Evolutionary conservation across 2,888 invertebrate species (phyloP).

Genomic region (Periphyllus acericola): DNA sequence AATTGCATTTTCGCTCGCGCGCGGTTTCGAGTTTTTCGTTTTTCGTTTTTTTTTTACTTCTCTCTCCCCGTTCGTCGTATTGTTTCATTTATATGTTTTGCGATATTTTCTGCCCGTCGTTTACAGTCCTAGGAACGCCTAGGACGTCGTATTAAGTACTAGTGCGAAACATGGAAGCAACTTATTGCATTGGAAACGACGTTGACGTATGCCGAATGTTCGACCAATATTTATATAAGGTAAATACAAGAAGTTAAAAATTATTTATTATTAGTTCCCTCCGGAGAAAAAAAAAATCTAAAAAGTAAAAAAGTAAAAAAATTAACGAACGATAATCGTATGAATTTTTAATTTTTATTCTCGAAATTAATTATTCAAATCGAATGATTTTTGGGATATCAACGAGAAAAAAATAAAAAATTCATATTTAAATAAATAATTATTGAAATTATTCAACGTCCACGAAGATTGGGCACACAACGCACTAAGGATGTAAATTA

Average conservation of each 20-base stretch:
- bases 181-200: conserved; percentile 74
- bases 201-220: conserved; percentile 74
- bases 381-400: no score
- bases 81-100: conserved; percentile 51
- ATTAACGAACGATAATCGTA: background rate
- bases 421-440: conserved; percentile 18
- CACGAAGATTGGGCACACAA: background rate
- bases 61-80: background rate
- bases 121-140: conserved; percentile 58
- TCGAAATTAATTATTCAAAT: background rate
- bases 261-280: background rate
- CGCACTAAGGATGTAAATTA: conserved; percentile 43
- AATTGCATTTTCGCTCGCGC: background rate
- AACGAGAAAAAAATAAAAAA: background rate
- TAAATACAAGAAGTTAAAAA: conserved; percentile 64
- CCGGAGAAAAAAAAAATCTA: background rate
- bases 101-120: conserved; percentile 12
- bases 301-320: no score
- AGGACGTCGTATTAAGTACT: conserved; percentile 37
- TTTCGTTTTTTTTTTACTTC: background rate
- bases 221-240: conserved; percentile 76
- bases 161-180: conserved; percentile 73
- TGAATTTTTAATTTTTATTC: background rate
- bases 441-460: conserved; percentile 45
- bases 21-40: background rate